Evolutionary conservation across 1,140 invertebrate species (phyloP).

Genomic region (Hestina assimilis): DNA sequence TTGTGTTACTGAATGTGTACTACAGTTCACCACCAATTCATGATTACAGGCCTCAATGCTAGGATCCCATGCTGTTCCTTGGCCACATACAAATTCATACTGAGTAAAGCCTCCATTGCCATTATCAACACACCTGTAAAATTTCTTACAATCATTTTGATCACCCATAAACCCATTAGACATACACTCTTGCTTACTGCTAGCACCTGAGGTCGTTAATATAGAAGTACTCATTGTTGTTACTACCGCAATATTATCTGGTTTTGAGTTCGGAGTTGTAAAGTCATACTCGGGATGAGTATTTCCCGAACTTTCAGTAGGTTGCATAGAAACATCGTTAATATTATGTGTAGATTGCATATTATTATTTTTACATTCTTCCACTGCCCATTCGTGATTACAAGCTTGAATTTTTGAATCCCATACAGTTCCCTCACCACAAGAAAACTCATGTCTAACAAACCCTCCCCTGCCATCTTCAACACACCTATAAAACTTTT

Average conservation of each 20-base stretch:
- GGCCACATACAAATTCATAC: constrained; percentile 82
- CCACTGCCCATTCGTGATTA: constrained; percentile 81
- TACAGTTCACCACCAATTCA: constrained; percentile 22
- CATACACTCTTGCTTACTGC: constrained; percentile 56
- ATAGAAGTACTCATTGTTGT: constrained; percentile 17
- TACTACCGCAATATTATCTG: neutral
- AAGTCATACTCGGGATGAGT: neutral
- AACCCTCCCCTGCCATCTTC: constrained; percentile 80
- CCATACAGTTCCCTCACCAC: constrained; percentile 83
- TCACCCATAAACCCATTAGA: constrained; percentile 80
- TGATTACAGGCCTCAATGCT: constrained; percentile 80
- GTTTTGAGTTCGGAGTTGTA: neutral
- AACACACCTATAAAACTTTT: constrained; percentile 85
- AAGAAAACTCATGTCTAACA: constrained; percentile 81
- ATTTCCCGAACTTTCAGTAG: constrained; percentile 4
- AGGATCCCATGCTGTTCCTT: constrained; percentile 83
- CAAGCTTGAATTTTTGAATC: constrained; percentile 80
- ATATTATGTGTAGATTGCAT: neutral
- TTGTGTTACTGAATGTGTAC: constrained; percentile 1
- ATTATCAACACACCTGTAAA: constrained; percentile 83
- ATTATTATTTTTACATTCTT: constrained; percentile 46
- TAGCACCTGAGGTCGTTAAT: neutral
- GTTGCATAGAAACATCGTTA: constrained; percentile 3
- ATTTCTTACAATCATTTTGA: constrained; percentile 80
- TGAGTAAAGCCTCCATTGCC: constrained; percentile 78